A percentile compares a stretch with the other conserved stretches of the same genome.
These are phyloP conservation scores for Meda fulgida DNA, from an alignment of 2,797 vertebrate genomes.

Conservation along the genomic window DNA sequence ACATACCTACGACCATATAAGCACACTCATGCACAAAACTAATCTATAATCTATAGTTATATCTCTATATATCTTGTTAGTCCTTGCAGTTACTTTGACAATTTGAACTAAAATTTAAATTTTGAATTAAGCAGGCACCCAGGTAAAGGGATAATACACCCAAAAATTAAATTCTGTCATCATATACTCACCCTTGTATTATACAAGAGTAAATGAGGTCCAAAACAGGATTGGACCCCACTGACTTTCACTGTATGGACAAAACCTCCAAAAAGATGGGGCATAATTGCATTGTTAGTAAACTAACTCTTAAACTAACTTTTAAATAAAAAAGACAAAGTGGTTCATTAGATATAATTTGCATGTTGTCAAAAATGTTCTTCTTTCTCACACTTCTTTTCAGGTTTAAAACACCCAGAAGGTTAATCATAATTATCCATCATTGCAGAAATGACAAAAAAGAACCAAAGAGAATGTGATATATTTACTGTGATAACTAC, in stretches of 20 bases:
- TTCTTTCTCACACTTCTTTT: background rate
- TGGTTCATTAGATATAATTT: background rate
- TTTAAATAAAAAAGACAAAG: background rate
- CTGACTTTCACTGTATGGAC: background rate
- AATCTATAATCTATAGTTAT: background rate
- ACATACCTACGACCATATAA: background rate
- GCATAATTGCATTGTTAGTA: background rate
- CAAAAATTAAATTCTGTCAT: background rate
- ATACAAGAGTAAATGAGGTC: background rate
- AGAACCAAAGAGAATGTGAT: background rate
- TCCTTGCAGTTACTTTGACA: background rate
- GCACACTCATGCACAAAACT: background rate
- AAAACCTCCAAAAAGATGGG: background rate
- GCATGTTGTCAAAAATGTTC: background rate
- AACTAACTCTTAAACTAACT: background rate
- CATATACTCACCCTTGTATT: background rate
- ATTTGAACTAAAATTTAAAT: background rate
- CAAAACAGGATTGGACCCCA: background rate
- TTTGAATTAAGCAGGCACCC: background rate
- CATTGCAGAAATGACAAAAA: background rate
- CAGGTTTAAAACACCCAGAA: background rate
- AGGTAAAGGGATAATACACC: background rate
- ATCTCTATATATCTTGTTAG: background rate
- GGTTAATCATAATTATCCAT: background rate
- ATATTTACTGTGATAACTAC: background rate